A percentile compares a stretch with the other conserved stretches of the same genome.
These are phyloP conservation scores for Pyralis farinalis DNA, from an alignment of 2,888 invertebrate genomes.

Conservation along the genomic window DNA sequence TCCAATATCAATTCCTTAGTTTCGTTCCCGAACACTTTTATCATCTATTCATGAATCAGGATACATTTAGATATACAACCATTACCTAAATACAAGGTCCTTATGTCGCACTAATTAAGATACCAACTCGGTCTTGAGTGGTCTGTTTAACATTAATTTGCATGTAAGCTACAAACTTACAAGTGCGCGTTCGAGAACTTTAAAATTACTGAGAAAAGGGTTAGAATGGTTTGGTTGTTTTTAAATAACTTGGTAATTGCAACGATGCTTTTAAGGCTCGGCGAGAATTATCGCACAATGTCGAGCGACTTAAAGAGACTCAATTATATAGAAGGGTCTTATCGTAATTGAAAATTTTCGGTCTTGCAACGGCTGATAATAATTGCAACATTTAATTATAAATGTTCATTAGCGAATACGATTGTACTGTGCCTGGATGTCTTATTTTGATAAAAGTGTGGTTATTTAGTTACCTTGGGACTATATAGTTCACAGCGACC, in stretches of 20 bases:
- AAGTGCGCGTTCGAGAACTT: slow-evolving; percentile 12
- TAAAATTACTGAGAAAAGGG: slow-evolving; percentile 16
- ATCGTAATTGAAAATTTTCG: slow-evolving; percentile 40
- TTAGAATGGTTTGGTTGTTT: background rate
- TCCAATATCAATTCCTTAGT: too few relatives aligned
- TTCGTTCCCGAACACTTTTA: slow-evolving; percentile 1
- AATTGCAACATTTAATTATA: slow-evolving; percentile 34
- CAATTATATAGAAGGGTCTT: slow-evolving; percentile 44
- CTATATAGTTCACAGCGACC: too few relatives aligned
- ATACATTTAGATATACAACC: slow-evolving; percentile 15
- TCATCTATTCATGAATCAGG: slow-evolving; percentile 3
- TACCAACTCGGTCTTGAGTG: slow-evolving; percentile 34
- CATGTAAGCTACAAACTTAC: slow-evolving; percentile 26
- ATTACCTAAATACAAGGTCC: slow-evolving; percentile 19
- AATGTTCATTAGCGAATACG: slow-evolving; percentile 23
- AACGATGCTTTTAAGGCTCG: slow-evolving; percentile 40
- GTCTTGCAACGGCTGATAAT: slow-evolving; percentile 21
- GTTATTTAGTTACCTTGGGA: too few relatives aligned
- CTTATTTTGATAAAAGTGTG: background rate
- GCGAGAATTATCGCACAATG: slow-evolving; percentile 29
- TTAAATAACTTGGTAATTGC: slow-evolving; percentile 17
- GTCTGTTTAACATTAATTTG: slow-evolving; percentile 38
- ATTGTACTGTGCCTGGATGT: slow-evolving; percentile 4
- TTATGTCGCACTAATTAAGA: slow-evolving; percentile 50
- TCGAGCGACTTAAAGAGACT: slow-evolving; percentile 38